Evolutionary conservation across 2,113 vertebrate genomes (phyloP).

Genomic region (human (Homo sapiens)): GRCh38 chr20:10522001-10522500

Average conservation of each 20-base stretch:
- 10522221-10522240: neutral
- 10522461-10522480: too few species aligned
- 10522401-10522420: neutral
- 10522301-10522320: neutral
- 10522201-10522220: neutral
- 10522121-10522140: constrained; percentile 20
- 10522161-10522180: constrained; percentile 15
- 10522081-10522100: neutral
- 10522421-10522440: neutral
- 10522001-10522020: neutral
- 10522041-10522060: neutral
- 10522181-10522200: constrained; percentile 20
- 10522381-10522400: neutral
- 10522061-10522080: too few species aligned
- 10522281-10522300: neutral
- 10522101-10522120: neutral
- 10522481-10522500: neutral
- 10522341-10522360: neutral
- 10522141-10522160: neutral
- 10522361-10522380: neutral
- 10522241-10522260: neutral
- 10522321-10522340: neutral
- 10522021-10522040: neutral
- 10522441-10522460: neutral
- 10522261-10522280: neutral